A percentile compares a stretch with the other conserved stretches of the same genome.
Evolutionary conservation across 2,113 vertebrate species (phyloP).

Genomic region (Tonatia bakeri): DNA sequence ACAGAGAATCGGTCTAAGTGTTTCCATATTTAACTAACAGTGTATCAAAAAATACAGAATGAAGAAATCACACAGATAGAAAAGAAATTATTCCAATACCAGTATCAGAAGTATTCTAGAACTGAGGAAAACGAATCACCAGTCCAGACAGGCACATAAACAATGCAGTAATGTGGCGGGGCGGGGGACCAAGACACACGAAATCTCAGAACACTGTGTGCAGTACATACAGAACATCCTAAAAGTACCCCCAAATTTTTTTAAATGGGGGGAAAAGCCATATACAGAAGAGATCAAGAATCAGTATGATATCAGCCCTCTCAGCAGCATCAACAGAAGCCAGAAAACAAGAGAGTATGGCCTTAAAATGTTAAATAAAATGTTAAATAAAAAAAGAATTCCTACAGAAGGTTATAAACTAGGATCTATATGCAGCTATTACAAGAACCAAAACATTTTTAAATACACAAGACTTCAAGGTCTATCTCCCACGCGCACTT

Average conservation of each 20-base stretch:
- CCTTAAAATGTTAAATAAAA: neutral
- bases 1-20: neutral
- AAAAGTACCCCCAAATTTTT: neutral
- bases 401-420: neutral
- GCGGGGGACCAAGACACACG: neutral
- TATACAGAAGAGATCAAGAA: neutral
- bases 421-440: no score
- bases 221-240: neutral
- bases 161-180: neutral
- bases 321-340: neutral
- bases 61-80: neutral
- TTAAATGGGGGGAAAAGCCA: neutral
- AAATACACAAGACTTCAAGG: neutral
- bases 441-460: neutral
- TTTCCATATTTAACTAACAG: neutral
- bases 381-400: neutral
- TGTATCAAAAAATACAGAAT: neutral
- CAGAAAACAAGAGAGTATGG: neutral
- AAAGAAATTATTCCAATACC: neutral
- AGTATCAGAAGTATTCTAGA: neutral
- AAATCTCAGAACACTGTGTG: neutral
- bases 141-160: neutral
- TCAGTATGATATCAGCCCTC: neutral
- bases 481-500: neutral
- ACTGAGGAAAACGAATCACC: neutral